A percentile compares a stretch with the other conserved stretches of the same genome.
Conservation (phyloP, 2,113 vertebrate genomes). For the Seriola dumerili region DNA sequence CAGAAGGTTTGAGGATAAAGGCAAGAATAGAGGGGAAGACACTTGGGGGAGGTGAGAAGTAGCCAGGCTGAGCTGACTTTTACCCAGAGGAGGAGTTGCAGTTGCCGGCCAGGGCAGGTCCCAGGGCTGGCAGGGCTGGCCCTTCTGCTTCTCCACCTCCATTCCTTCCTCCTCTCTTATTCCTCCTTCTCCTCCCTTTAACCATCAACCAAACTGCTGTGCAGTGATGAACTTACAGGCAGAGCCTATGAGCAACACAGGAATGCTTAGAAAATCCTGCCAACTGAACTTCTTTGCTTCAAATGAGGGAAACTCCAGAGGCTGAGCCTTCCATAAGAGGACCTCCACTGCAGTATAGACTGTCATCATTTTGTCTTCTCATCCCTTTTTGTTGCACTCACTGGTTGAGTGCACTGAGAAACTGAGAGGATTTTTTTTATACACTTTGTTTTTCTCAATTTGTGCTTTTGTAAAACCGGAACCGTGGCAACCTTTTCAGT, state of each 20-base stretch:
- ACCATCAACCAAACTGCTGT: constrained; percentile 67
- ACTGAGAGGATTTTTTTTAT: constrained; percentile 48
- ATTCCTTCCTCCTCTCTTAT: constrained; percentile 65
- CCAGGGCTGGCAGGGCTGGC: constrained; percentile 82
- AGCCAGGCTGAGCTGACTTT: constrained; percentile 82
- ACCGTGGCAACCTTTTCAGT: constrained; percentile 79
- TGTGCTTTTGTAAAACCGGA: constrained; percentile 71
- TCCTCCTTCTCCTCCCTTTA: constrained; percentile 68
- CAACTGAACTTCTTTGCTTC: constrained; percentile 56
- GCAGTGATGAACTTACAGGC: constrained; percentile 86
- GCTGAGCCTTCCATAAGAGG: constrained; percentile 60
- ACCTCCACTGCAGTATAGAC: constrained; percentile 45
- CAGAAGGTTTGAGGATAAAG: constrained; percentile 41
- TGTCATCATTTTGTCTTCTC: constrained; percentile 31
- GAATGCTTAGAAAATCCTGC: constrained; percentile 66
- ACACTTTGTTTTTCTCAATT: constrained; percentile 44
- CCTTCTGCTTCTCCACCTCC: constrained; percentile 84
- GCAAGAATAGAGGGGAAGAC: constrained; percentile 26
- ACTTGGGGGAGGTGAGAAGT: constrained; percentile 42
- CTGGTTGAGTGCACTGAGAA: constrained; percentile 79
- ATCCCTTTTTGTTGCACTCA: constrained; percentile 54
- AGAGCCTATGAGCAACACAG: constrained; percentile 74
- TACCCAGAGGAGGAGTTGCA: constrained; percentile 80
- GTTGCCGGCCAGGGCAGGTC: constrained; percentile 82
- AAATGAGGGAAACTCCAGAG: constrained; percentile 61